Conservation (phyloP, 2,797 vertebrate species). For the Lacerta agilis region DNA sequence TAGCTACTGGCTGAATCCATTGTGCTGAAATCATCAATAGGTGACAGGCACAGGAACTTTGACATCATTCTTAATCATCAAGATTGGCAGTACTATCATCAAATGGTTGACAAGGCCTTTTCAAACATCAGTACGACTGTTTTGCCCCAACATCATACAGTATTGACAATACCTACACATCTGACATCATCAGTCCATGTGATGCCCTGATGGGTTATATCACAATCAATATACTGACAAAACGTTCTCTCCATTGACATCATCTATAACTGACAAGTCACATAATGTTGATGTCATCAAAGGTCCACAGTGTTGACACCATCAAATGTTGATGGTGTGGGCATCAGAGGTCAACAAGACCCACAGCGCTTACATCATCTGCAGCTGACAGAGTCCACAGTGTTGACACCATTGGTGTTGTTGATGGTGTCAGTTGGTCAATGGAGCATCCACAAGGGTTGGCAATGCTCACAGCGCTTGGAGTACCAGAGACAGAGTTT, state of each 20-base stretch:
- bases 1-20: conserved; percentile 39
- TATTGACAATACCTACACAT: conserved; percentile 8
- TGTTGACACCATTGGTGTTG: conserved; percentile 27
- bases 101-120: conserved; percentile 30
- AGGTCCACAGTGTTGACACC: conserved; percentile 36
- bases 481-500: conserved; percentile 16
- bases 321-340: conserved; percentile 26
- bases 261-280: conserved; percentile 20
- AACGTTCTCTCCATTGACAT: not conserved
- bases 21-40: conserved; percentile 43
- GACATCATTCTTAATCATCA: conserved; percentile 28
- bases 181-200: conserved; percentile 9
- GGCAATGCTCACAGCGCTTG: conserved; percentile 29
- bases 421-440: conserved; percentile 7
- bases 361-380: conserved; percentile 26
- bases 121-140: conserved; percentile 18
- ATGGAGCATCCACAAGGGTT: conserved; percentile 15
- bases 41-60: conserved; percentile 9
- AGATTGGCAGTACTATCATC: conserved; percentile 16
- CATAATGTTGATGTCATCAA: conserved; percentile 18
- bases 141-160: conserved; percentile 10
- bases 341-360: conserved; percentile 23
- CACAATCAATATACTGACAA: conserved; percentile 6
- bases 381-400: conserved; percentile 39
- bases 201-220: conserved; percentile 10